Evolutionary conservation across 2,888 invertebrate genomes (phyloP).

Genomic region (Pristionchus maxplancki): DNA sequence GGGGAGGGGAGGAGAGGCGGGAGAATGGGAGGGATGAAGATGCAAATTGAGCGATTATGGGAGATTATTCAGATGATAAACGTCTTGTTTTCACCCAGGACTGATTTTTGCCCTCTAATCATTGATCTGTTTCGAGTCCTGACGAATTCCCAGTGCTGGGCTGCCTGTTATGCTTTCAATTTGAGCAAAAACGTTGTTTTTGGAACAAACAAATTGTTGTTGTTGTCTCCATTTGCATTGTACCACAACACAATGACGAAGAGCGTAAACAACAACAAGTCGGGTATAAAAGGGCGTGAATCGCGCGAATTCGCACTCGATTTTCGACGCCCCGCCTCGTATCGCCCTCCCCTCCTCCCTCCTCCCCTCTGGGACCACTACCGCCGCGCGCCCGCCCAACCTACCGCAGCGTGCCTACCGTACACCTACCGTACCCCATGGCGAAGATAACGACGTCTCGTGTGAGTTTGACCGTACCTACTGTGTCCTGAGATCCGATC

Average conservation of each 20-base stretch:
- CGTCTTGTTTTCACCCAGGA: too few relatives aligned
- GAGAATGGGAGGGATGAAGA: neutral
- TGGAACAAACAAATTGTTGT: too few relatives aligned
- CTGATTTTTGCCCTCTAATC: too few relatives aligned
- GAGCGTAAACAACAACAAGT: neutral
- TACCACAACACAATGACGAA: too few relatives aligned
- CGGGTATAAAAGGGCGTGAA: neutral
- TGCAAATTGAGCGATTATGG: neutral
- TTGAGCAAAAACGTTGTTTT: too few relatives aligned
- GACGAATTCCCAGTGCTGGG: too few relatives aligned
- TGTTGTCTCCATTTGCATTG: too few relatives aligned
- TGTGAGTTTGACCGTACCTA: neutral
- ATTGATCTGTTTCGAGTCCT: too few relatives aligned
- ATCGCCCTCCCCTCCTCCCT: neutral
- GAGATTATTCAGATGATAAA: too few relatives aligned
- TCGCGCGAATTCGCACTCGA: neutral
- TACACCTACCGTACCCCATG: conserved; percentile 20
- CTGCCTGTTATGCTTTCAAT: too few relatives aligned
- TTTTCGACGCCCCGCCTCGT: neutral
- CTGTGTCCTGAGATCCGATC: too few relatives aligned
- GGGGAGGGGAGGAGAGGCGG: neutral
- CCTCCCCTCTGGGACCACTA: neutral
- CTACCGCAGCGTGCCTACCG: neutral
- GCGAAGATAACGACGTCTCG: neutral
- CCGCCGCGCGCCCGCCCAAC: neutral